A percentile compares a stretch with the other conserved stretches of the same genome.
Conservation (phyloP, 2,113 vertebrate genomes). For the Epinephelus moara region DNA sequence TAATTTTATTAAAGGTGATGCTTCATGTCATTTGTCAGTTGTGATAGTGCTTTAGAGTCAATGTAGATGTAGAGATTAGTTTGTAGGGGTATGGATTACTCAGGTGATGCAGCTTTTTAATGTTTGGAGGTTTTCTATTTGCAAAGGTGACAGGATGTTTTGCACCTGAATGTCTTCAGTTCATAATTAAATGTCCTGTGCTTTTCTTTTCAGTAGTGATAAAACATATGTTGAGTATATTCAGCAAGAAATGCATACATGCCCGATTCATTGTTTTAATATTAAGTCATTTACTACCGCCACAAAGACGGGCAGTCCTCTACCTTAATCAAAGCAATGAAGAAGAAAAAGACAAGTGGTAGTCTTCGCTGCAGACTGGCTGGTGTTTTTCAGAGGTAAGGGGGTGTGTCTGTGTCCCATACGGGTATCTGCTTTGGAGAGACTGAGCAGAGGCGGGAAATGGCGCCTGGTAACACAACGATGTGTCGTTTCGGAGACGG, state of each 20-base stretch:
- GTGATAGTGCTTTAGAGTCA: slow-evolving; percentile 27
- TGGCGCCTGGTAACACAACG: slow-evolving; percentile 93
- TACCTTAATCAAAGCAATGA: background rate
- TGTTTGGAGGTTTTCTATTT: background rate
- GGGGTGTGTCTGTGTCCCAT: slow-evolving; percentile 87
- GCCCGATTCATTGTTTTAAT: background rate
- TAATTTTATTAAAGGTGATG: slow-evolving; percentile 81
- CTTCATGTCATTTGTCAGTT: slow-evolving; percentile 67
- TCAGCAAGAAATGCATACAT: background rate
- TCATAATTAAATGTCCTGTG: background rate
- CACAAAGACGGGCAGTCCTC: background rate
- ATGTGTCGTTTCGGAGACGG: slow-evolving; percentile 79
- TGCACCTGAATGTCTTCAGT: background rate
- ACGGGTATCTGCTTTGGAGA: slow-evolving; percentile 88
- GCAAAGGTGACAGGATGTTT: background rate
- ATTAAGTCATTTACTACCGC: too few species aligned
- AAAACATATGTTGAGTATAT: background rate
- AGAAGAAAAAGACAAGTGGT: background rate
- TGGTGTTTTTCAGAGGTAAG: slow-evolving; percentile 69
- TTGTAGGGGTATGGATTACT: background rate
- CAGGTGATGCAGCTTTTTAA: background rate
- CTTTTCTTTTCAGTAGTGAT: background rate
- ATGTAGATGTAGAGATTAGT: background rate
- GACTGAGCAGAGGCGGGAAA: slow-evolving; percentile 96
- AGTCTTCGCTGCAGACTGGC: slow-evolving; percentile 21